Conservation (phyloP, 1,140 invertebrate species). For the Diorhabda sublineata region DNA sequence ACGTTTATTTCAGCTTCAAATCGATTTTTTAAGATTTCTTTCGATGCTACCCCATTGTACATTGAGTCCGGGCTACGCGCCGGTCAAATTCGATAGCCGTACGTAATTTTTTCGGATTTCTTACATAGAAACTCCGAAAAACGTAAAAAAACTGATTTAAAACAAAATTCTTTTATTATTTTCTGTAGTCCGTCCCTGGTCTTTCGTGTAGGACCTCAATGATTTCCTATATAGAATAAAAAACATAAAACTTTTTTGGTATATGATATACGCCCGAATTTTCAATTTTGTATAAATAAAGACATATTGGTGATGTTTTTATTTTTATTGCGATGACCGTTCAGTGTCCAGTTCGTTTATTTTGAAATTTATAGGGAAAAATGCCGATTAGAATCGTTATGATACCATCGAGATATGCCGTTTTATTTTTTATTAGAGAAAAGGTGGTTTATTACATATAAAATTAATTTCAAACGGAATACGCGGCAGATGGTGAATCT, state of each 20-base stretch:
- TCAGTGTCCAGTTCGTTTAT: neutral
- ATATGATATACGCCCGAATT: neutral
- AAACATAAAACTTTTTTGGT: neutral
- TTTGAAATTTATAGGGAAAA: neutral
- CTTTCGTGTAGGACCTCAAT: neutral
- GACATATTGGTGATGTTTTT: neutral
- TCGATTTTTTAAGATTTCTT: too few relatives aligned
- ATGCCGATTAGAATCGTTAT: conserved; percentile 2
- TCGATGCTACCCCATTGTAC: too few relatives aligned
- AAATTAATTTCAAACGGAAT: neutral
- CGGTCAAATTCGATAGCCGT: too few relatives aligned
- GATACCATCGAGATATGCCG: neutral
- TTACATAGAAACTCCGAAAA: neutral
- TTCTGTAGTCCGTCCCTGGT: neutral
- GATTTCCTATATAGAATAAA: neutral
- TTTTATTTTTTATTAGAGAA: neutral
- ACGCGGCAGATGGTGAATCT: neutral
- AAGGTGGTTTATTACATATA: conserved; percentile 1
- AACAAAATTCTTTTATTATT: too few relatives aligned
- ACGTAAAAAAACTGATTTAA: too few relatives aligned
- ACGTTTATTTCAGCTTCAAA: too few relatives aligned
- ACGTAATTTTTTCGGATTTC: neutral
- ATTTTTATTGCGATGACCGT: conserved; percentile 2
- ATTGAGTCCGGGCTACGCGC: too few relatives aligned
- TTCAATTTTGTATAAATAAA: conserved; percentile 3